Evolutionary conservation across 2,888 invertebrate species (phyloP).

Genomic region (Lymantria monacha): DNA sequence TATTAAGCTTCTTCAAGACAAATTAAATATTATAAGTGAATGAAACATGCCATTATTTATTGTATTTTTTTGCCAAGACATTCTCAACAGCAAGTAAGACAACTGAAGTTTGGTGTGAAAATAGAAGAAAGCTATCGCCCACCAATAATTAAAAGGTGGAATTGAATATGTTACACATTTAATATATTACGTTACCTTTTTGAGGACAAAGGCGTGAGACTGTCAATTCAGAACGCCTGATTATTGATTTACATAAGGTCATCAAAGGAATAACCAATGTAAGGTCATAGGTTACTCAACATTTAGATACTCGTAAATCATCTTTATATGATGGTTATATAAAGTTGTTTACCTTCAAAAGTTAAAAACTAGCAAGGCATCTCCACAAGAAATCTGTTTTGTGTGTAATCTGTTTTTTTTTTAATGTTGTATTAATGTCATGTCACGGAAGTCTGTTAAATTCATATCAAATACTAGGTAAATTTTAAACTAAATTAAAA

Average conservation of each 20-base stretch:
- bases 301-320: neutral
- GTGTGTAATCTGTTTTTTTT: neutral
- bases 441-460: conserved; percentile 1
- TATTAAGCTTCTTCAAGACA: too few relatives aligned
- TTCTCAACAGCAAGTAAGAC: too few relatives aligned
- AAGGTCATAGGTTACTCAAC: neutral
- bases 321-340: neutral
- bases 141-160: too few relatives aligned
- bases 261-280: neutral
- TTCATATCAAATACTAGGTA: neutral
- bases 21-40: too few relatives aligned
- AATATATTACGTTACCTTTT: too few relatives aligned
- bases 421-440: neutral
- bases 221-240: neutral
- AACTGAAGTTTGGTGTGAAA: too few relatives aligned
- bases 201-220: neutral
- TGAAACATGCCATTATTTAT: too few relatives aligned
- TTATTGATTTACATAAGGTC: neutral
- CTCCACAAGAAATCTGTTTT: neutral
- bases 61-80: too few relatives aligned
- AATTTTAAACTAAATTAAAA: neutral
- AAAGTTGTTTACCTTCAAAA: conserved; percentile 3
- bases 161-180: too few relatives aligned
- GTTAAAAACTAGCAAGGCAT: neutral
- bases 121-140: too few relatives aligned